phyloP scores from a whole-genome alignment of 2,888 invertebrate species.

The Candidula unifasciata region DNA sequence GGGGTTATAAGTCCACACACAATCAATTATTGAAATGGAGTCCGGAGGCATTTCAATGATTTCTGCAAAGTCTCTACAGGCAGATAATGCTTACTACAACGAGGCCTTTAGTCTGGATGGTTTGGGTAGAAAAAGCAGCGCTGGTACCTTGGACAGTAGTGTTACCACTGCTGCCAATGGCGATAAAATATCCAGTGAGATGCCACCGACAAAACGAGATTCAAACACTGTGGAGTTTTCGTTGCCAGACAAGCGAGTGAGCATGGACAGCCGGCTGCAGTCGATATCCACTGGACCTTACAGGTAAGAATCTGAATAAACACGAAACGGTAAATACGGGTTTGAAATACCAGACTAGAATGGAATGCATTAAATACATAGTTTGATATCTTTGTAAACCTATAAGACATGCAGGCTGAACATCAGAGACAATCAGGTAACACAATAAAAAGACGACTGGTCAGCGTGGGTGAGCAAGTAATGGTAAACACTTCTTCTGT shows the following conservation, averaged over 20 bases:
- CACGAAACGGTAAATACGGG: too few species aligned
- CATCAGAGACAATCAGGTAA: too few species aligned
- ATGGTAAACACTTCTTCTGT: too few species aligned
- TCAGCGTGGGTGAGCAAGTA: too few species aligned
- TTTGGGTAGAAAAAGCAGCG: neutral
- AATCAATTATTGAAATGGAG: constrained; percentile 9
- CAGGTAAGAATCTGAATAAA: neutral
- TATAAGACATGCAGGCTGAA: too few species aligned
- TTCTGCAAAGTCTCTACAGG: neutral
- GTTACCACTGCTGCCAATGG: neutral
- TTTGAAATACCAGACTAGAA: too few species aligned
- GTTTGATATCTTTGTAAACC: too few species aligned
- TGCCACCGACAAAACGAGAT: constrained; percentile 11
- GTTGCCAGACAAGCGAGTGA: neutral
- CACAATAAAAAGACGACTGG: too few species aligned
- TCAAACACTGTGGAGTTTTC: constrained; percentile 24
- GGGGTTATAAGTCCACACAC: too few species aligned
- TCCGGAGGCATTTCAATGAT: constrained; percentile 17
- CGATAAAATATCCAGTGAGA: neutral
- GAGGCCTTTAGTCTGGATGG: constrained; percentile 24
- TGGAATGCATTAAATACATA: too few species aligned
- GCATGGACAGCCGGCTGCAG: constrained; percentile 9
- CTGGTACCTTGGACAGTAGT: neutral
- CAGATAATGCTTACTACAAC: constrained; percentile 23
- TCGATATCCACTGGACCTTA: constrained; percentile 27